A percentile compares a stretch with the other conserved stretches of the same genome.
phyloP scores from a whole-genome alignment of 2,888 invertebrate genomes.

The Drosophila koepferae region DNA sequence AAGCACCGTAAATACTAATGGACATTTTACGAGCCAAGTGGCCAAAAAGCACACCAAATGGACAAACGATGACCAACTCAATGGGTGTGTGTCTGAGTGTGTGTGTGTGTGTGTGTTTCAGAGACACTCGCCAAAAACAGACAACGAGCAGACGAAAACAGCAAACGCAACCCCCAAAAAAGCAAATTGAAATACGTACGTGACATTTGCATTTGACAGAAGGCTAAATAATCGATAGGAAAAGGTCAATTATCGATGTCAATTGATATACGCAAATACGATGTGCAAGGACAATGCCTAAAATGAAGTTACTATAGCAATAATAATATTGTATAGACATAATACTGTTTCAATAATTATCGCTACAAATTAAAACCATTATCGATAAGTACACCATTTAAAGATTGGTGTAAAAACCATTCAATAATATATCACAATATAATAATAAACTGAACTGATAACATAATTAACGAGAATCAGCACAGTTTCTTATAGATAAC shows the following conservation, averaged over 20 bases:
- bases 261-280: neutral
- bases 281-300: neutral
- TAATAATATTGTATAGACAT: too few species aligned
- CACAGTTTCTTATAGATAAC: too few species aligned
- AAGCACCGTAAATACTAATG: constrained; percentile 81
- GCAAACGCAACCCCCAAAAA: neutral
- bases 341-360: neutral
- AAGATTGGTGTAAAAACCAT: too few species aligned
- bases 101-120: constrained; percentile 20
- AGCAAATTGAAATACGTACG: constrained; percentile 40
- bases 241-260: constrained; percentile 9
- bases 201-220: constrained; percentile 76
- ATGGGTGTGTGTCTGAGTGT: neutral
- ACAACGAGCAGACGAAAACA: constrained; percentile 29
- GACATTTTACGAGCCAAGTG: constrained; percentile 80
- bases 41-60: constrained; percentile 35
- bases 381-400: neutral
- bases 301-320: neutral
- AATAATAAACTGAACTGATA: too few species aligned
- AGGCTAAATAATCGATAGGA: constrained; percentile 15
- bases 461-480: neutral
- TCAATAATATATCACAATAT: too few species aligned
- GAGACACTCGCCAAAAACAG: constrained; percentile 37
- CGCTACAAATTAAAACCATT: neutral
- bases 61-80: constrained; percentile 37